A percentile compares a stretch with the other conserved stretches of the same genome.
These are phyloP conservation scores for Antrozous pallidus DNA, from an alignment of 2,797 vertebrate species.

Conservation along the genomic window DNA sequence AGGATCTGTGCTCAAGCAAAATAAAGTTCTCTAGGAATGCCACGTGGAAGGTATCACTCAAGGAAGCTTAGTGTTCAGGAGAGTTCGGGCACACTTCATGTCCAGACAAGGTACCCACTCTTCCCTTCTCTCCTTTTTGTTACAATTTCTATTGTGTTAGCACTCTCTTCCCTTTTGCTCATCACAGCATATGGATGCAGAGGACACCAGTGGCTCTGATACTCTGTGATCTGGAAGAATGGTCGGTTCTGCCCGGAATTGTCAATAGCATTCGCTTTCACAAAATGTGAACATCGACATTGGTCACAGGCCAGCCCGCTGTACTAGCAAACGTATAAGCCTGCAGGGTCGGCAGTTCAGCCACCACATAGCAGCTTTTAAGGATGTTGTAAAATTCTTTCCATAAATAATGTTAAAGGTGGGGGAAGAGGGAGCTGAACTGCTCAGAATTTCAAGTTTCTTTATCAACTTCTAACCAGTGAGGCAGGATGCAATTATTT, in stretches of 20 bases:
- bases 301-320: slow-evolving; percentile 1
- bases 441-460: slow-evolving; percentile 46
- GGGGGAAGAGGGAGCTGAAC: background rate
- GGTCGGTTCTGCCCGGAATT: background rate
- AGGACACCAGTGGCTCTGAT: background rate
- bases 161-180: background rate
- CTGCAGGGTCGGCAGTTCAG: slow-evolving; percentile 34
- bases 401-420: slow-evolving; percentile 29
- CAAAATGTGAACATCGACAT: slow-evolving; percentile 50
- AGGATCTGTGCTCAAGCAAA: background rate
- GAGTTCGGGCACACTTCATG: background rate
- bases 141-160: background rate
- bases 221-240: background rate
- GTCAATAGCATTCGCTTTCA: slow-evolving; percentile 23
- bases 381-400: slow-evolving; percentile 65
- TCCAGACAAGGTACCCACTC: background rate
- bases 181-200: background rate
- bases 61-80: background rate
- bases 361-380: background rate
- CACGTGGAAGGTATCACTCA: background rate
- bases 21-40: background rate
- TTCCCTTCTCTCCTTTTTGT: background rate
- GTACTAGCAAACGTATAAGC: slow-evolving; percentile 6
- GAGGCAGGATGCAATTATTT: slow-evolving; percentile 42
- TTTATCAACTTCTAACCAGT: slow-evolving; percentile 56